Conservation (phyloP, 2,113 vertebrate genomes). For the Protobothrops flavoviridis region DNA sequence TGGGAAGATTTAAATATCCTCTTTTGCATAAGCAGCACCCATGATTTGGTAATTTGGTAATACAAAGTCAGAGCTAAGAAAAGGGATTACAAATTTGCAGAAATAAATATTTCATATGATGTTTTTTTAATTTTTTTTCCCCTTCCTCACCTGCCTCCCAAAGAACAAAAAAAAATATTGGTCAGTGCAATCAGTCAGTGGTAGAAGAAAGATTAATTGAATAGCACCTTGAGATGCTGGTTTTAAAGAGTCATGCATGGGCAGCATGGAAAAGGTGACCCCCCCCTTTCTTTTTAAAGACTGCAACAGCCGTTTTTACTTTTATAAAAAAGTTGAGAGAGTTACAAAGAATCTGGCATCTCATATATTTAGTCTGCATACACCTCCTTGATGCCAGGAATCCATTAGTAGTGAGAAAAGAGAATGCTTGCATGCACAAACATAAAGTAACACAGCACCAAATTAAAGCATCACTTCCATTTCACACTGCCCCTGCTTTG, state of each 20-base stretch:
- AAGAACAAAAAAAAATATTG: background rate
- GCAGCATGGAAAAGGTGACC: background rate
- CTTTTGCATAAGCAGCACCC: background rate
- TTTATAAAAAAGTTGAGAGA: background rate
- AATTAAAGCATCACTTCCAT: slow-evolving; percentile 71
- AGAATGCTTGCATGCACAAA: slow-evolving; percentile 55
- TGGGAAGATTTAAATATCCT: background rate
- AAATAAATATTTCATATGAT: background rate
- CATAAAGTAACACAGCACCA: slow-evolving; percentile 45
- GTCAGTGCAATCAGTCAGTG: no score
- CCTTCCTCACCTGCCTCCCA: background rate
- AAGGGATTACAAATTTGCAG: background rate
- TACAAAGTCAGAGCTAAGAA: background rate
- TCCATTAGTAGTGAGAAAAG: slow-evolving; percentile 33
- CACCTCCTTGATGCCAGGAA: background rate
- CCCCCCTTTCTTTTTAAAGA: background rate
- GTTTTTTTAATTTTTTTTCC: no score
- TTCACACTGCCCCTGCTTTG: slow-evolving; percentile 72
- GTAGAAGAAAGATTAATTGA: background rate
- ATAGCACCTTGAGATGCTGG: background rate
- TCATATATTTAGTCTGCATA: background rate
- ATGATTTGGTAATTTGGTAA: background rate
- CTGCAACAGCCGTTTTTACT: background rate
- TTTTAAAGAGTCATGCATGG: background rate
- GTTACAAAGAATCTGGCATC: background rate